Evolutionary conservation across 2,113 vertebrate species (phyloP), one percentile per base, ranked within the genome.

Genomic region (Collichthys lucidus): DNA sequence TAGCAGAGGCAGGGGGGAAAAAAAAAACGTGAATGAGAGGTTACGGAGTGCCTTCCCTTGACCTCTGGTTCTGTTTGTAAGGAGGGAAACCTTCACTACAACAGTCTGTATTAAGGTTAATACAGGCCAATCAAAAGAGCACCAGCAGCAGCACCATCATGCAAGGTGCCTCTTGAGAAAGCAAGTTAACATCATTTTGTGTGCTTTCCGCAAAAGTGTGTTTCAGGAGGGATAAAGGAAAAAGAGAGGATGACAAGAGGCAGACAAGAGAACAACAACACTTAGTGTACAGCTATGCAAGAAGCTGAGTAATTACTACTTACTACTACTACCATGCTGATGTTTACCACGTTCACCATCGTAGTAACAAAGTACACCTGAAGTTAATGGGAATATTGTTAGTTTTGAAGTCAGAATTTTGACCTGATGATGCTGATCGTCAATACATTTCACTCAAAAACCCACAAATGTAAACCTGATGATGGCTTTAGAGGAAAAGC

Each of bases 1-100:
- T 82, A 85, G 77, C 84, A 83, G 69, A 77, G 85, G 68, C 68
- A 76, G 80, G 80, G 80, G 80, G 66, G n/a, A n/a, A n/a, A 77
- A 68, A 87, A 40, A 46, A 86, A 74, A 85, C 57, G 71, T 89
- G 87, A 91, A 88, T 89, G 86, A 91, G 86, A 83, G 70, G 73
- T 82, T 74, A 84, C 83, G n/a, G 80, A 85, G 89, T 77, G 76
- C 46, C 79, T 84, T 89, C 10, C 29, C 24, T 80, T 88, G 88
- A 92, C 89, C 91, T 73, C 79, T 74, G 57, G n/a, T 52, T 70
- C 69, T 10, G 69, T 85, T 75, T 84, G 46, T 67, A 82, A 70
- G 56, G 73, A 71, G 77, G 85, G 80, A 87, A 84, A 47, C 46
- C 29, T 70, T 62, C 47, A 65, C 59, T 26, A 83, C 42, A 76